A percentile compares a stretch with the other conserved stretches of the same genome.
phyloP scores from a whole-genome alignment of 1,140 invertebrate genomes.

The Cotesia chilonis region DNA sequence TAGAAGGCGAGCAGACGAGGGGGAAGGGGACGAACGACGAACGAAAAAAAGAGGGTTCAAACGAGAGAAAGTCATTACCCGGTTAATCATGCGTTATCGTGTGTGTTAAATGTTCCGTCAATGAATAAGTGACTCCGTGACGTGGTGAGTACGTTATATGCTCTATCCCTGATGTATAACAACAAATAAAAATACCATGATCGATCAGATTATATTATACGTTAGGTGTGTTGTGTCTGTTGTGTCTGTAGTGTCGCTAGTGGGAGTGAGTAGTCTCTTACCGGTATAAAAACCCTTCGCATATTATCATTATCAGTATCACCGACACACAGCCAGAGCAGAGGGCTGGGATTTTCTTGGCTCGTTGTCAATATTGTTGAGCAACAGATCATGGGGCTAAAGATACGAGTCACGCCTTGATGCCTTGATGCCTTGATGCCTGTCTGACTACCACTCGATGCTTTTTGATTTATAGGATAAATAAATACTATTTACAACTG shows the following conservation, averaged over 20 bases:
- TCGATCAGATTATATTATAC: no score
- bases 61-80: conserved; percentile 59
- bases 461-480: neutral
- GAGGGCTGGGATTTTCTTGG: conserved; percentile 49
- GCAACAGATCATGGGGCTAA: conserved; percentile 57
- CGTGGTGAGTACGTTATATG: conserved; percentile 49
- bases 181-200: no score
- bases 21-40: no score
- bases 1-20: conserved; percentile 9
- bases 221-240: no score
- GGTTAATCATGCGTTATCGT: conserved; percentile 66
- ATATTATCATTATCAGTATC: no score
- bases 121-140: conserved; percentile 57
- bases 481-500: no score
- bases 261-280: conserved; percentile 14
- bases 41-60: conserved; percentile 16
- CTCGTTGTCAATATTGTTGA: conserved; percentile 61
- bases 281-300: neutral
- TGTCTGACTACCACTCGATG: neutral
- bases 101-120: conserved; percentile 66
- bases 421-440: conserved; percentile 13
- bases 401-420: conserved; percentile 21
- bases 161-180: no score
- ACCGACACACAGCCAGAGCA: neutral
- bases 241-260: no score